These are phyloP conservation scores for Pardosa pseudoannulata DNA, from an alignment of 2,888 invertebrate species.

Conservation along the genomic window DNA sequence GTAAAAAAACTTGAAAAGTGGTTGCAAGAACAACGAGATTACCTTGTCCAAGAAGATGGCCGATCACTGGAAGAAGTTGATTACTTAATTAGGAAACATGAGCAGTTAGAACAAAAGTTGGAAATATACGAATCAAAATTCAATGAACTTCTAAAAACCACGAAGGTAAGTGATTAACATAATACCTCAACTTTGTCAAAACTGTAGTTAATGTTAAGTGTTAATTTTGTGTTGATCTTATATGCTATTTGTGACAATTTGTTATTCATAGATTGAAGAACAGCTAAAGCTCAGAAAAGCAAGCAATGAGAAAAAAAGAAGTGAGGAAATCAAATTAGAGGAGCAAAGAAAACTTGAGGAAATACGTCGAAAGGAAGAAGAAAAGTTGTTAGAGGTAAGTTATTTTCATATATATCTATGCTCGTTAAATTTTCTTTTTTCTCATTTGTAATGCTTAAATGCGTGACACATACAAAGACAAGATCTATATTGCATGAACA, in stretches of 20 bases:
- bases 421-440: too few relatives aligned
- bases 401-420: too few relatives aligned
- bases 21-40: slow-evolving; percentile 81
- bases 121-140: slow-evolving; percentile 94
- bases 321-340: slow-evolving; percentile 86
- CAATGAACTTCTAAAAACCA: slow-evolving; percentile 88
- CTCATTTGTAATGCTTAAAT: too few relatives aligned
- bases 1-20: slow-evolving; percentile 93
- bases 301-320: slow-evolving; percentile 86
- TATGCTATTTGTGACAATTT: background rate
- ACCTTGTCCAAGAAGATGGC: slow-evolving; percentile 89
- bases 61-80: slow-evolving; percentile 94
- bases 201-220: too few relatives aligned
- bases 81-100: slow-evolving; percentile 91
- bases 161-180: slow-evolving; percentile 77
- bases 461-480: too few relatives aligned
- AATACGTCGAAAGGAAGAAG: slow-evolving; percentile 90
- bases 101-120: slow-evolving; percentile 96
- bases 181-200: background rate
- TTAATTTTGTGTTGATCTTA: background rate
- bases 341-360: slow-evolving; percentile 91
- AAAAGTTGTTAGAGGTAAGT: slow-evolving; percentile 90
- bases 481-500: too few relatives aligned
- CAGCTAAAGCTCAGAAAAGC: slow-evolving; percentile 89
- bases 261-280: slow-evolving; percentile 83